Percentiles rank a stretch among this genome's conserved stretches.
Evolutionary conservation across 2,797 vertebrate genomes (phyloP).

Genomic region (Gadopsis bispinosus): DNA sequence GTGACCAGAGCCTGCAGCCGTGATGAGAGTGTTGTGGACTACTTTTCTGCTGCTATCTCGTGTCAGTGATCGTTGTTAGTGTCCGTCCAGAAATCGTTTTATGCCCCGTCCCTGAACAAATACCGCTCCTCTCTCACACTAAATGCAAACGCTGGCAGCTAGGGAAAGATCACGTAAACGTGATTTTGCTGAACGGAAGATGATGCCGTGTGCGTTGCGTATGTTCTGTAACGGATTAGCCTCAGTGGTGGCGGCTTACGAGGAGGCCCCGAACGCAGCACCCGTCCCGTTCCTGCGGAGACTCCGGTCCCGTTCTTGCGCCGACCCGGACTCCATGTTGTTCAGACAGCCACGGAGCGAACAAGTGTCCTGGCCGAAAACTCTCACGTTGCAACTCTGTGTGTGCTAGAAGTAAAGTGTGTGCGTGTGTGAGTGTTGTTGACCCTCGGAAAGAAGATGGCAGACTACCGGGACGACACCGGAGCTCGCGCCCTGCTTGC

Average conservation of each 20-base stretch:
- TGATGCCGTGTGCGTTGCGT: background rate
- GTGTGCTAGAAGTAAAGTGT: conserved; percentile 68
- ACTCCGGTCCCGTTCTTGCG: conserved; percentile 73
- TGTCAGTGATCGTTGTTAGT: background rate
- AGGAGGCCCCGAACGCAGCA: conserved; percentile 42
- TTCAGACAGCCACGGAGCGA: conserved; percentile 81
- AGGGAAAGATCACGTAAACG: background rate
- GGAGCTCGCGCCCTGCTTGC: conserved; percentile 92
- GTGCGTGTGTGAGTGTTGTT: conserved; percentile 59
- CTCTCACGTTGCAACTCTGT: conserved; percentile 82
- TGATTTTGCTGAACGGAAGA: background rate
- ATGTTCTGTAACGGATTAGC: no score
- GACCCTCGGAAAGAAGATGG: conserved; percentile 87
- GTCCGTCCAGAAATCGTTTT: background rate
- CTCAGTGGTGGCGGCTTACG: background rate
- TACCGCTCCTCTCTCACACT: no score
- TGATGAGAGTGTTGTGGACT: background rate
- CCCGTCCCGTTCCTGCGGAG: conserved; percentile 32
- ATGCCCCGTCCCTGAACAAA: no score
- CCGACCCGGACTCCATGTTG: conserved; percentile 83
- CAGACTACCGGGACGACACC: conserved; percentile 94
- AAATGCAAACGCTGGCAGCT: background rate
- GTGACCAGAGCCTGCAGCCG: background rate
- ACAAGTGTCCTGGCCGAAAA: conserved; percentile 79
- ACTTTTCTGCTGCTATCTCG: background rate